Evolutionary conservation across 2,113 vertebrate species (phyloP).

Genomic region (Ivindomyrus marchei): DNA sequence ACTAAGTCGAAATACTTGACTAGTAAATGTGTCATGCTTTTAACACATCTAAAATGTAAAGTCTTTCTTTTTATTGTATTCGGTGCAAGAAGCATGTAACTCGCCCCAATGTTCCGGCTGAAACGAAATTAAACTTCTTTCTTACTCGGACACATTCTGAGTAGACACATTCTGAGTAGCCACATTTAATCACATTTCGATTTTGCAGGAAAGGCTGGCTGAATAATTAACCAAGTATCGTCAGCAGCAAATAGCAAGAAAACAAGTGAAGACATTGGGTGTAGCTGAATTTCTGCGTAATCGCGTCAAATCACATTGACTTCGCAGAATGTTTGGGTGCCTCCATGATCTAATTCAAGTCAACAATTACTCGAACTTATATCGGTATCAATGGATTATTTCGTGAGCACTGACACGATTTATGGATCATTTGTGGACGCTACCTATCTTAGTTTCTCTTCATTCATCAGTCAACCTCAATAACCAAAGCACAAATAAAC

Average conservation of each 20-base stretch:
- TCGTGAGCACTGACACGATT: not conserved
- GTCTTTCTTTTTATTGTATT: not conserved
- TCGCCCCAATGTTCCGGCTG: not conserved
- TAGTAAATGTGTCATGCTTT: not conserved
- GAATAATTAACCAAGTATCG: not conserved
- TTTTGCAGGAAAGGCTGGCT: not conserved
- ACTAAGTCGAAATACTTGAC: not conserved
- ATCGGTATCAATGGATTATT: not conserved
- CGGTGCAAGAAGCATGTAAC: not conserved
- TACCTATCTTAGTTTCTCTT: not conserved
- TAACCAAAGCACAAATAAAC: not conserved
- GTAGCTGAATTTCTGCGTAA: not conserved
- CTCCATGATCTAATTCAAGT: not conserved
- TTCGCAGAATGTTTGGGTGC: not conserved
- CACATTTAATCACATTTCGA: not conserved
- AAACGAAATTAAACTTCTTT: not conserved
- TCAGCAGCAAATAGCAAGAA: not conserved
- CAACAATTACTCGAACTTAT: not conserved
- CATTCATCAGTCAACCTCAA: not conserved
- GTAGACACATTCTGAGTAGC: not conserved
- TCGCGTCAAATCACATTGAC: not conserved
- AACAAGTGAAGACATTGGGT: not conserved
- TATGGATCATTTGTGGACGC: not conserved
- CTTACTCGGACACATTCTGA: not conserved
- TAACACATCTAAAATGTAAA: not conserved